Conservation (phyloP, 2,888 invertebrate genomes). For the Lordiphosa fenestrarum region DNA sequence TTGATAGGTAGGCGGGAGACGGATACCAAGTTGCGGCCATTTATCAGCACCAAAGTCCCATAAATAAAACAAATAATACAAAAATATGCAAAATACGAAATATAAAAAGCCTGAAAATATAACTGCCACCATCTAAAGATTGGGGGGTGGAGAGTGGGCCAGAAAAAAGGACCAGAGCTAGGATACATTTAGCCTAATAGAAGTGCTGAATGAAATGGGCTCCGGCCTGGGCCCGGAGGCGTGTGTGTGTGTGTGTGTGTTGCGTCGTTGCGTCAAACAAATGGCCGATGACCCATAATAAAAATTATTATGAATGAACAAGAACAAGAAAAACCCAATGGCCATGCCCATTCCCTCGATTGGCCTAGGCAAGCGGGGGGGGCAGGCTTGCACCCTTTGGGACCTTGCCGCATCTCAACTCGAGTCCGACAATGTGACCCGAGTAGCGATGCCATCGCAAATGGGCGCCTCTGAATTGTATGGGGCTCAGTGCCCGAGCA, state of each 20-base stretch:
- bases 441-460: slow-evolving; percentile 28
- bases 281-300: slow-evolving; percentile 76
- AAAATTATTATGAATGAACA: slow-evolving; percentile 74
- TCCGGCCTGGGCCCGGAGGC: slow-evolving; percentile 38
- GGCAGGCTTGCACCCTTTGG: slow-evolving; percentile 33
- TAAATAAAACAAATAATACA: slow-evolving; percentile 72
- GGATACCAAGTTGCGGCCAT: slow-evolving; percentile 40
- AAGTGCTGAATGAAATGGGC: slow-evolving; percentile 65
- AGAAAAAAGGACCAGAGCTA: slow-evolving; percentile 9
- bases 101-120: slow-evolving; percentile 50
- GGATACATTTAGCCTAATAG: slow-evolving; percentile 68
- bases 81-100: slow-evolving; percentile 68
- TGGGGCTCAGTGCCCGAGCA: slow-evolving; percentile 49
- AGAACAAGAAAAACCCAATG: slow-evolving; percentile 72
- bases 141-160: neutral
- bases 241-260: slow-evolving; percentile 2
- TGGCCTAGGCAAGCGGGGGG: slow-evolving; percentile 6
- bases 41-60: slow-evolving; percentile 63
- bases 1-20: slow-evolving; percentile 45
- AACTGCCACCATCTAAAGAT: slow-evolving; percentile 6
- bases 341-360: slow-evolving; percentile 16
- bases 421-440: slow-evolving; percentile 22
- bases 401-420: slow-evolving; percentile 11
- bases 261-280: slow-evolving; percentile 59
- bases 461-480: slow-evolving; percentile 37